Base-by-base conservation (phyloP, 2,113 vertebrate genomes). In the Prolemur simus region DNA sequence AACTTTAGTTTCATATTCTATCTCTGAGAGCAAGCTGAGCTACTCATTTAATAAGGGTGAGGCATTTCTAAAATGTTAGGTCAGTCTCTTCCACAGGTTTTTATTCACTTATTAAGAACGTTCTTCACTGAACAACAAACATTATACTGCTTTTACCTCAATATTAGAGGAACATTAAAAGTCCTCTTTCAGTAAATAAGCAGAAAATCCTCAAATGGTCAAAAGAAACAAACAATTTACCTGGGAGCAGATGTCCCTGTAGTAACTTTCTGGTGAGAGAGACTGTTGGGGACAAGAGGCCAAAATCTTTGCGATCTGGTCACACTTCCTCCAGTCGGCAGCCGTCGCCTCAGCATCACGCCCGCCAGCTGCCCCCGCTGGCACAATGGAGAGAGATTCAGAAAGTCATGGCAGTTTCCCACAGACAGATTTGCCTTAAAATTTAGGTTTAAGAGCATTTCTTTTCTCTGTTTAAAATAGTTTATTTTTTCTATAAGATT, bases 241-340 rank as follows among this genome's bases (percentile, higher is more conserved):
- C 99, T 99, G 99, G 13, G 99, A 99, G 97, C 99, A 99, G 89
- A 99, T 98, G 89, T 98, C 98, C 25, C 71, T 97, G 96, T 99
- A 99, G 98, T 99, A 99, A 83, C 95, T 97, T 76, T 99, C 99
- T 0, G 98, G 97, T 81, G 99, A 99, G 37, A 99, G 96, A 18
- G 99, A 99, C 97, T 99, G 99, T 94, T 99, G 99, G 14, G 99
- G 99, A 94, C 99, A 99, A n/a, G 99, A 98, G 1, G 99, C 98
- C 97, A 99, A 97, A 95, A 99, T 99, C 98, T 98, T 99, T 42
- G 99, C 99, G 25, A 99, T 98, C 32, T 96, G 63, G 5, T 99
- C 99, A 10, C 99, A 99, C 89, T 99, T 99, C 95, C 97, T 99
- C 99, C 99, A 99, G 98, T 99, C 99, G 20, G 99, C 98, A 71